Conservation (phyloP, 2,797 vertebrate species). For the Lithobates sylvaticus region DNA sequence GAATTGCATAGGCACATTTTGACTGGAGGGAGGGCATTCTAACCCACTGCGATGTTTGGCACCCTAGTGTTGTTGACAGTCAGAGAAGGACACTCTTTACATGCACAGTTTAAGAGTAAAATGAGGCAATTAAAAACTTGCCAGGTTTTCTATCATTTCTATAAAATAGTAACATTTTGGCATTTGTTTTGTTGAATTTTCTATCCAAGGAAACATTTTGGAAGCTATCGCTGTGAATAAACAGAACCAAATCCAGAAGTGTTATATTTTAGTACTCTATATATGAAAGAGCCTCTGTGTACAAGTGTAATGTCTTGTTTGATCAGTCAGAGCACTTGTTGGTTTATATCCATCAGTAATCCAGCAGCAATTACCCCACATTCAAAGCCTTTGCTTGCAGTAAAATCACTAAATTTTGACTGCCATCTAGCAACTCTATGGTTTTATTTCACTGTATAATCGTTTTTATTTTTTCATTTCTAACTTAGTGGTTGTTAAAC, state of each 20-base stretch:
- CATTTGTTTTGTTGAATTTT: not conserved
- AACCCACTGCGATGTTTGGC: too few species aligned
- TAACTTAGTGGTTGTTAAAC: too few species aligned
- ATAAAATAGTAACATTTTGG: not conserved
- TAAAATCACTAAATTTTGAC: not conserved
- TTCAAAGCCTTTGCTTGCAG: not conserved
- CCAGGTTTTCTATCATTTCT: not conserved
- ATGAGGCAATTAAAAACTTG: not conserved
- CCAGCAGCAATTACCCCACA: conserved; percentile 48
- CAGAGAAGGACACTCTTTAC: too few species aligned
- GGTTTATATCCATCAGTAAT: conserved; percentile 75
- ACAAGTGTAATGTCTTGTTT: conserved; percentile 75
- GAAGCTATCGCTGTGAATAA: conserved; percentile 78
- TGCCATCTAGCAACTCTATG: not conserved
- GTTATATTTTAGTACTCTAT: conserved; percentile 73
- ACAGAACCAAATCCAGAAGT: conserved; percentile 75
- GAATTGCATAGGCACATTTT: not conserved
- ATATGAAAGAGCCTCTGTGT: conserved; percentile 79
- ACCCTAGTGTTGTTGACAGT: too few species aligned
- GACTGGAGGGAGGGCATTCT: not conserved
- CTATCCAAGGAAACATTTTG: conserved; percentile 77
- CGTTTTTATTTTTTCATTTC: too few species aligned
- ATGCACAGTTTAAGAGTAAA: not conserved
- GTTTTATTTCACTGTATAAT: not conserved
- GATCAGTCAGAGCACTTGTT: conserved; percentile 74